These are phyloP conservation scores for Brachionus koreanus DNA, from an alignment of 1,140 invertebrate species.

Conservation along the genomic window DNA sequence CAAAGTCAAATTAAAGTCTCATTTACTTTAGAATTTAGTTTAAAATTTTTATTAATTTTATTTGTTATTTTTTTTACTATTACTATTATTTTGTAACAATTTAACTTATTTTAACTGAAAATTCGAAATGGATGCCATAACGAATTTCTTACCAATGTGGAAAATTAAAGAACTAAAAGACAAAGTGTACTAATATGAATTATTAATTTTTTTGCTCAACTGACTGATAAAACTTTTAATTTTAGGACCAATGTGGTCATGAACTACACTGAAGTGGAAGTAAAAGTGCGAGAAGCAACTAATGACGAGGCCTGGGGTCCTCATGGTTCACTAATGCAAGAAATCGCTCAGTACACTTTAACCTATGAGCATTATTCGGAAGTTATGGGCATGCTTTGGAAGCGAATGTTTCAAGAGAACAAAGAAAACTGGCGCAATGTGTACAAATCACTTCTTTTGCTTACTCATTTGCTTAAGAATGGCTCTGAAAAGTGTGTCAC, in stretches of 20 bases:
- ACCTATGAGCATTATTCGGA: slow-evolving; percentile 77
- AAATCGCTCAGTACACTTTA: slow-evolving; percentile 91
- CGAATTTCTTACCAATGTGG: slow-evolving; percentile 42
- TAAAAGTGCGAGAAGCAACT: slow-evolving; percentile 95
- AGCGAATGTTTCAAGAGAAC: slow-evolving; percentile 94
- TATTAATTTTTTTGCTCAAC: no score
- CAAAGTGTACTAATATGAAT: no score
- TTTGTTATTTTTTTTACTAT: neutral
- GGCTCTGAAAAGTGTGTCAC: slow-evolving; percentile 94
- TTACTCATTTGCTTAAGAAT: slow-evolving; percentile 88
- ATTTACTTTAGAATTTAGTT: neutral
- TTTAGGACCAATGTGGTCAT: slow-evolving; percentile 88
- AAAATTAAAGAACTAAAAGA: slow-evolving; percentile 40
- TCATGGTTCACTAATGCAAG: slow-evolving; percentile 86
- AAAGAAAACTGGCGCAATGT: slow-evolving; percentile 91
- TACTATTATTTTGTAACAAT: neutral
- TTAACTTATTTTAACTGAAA: neutral
- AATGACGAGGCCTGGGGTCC: slow-evolving; percentile 99
- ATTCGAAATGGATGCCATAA: slow-evolving; percentile 30
- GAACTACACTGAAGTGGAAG: slow-evolving; percentile 98
- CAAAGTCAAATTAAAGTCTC: neutral
- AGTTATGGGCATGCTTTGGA: slow-evolving; percentile 94
- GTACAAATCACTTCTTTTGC: slow-evolving; percentile 87
- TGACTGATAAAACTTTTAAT: neutral
- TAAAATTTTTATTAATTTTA: neutral